Base-by-base conservation (phyloP, 2,888 invertebrate species). In the Pristionchus exspectatus region DNA sequence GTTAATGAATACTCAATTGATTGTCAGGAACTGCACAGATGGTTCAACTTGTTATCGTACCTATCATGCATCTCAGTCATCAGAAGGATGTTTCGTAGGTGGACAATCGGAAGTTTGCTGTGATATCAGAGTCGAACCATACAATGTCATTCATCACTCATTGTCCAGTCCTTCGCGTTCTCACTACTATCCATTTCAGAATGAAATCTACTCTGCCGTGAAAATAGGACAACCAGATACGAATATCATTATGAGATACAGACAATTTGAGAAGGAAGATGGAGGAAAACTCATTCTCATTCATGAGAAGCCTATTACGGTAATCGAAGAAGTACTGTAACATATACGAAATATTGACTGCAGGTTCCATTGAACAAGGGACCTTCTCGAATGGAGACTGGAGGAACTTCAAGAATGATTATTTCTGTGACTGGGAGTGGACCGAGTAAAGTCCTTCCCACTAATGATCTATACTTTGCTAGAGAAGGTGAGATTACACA, bases 211-310 rank as follows among this genome's bases (percentile, higher is more conserved):
- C 81, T 56, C 88, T 12, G 88, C 88, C 9, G 56, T 88, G 21
- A 77, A 88, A 54, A 63, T 88, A 9, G 81, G 88, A 4, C 88
- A 77, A n/a, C 77, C 88, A 30, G 88, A 88, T 27, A 88, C 88
- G n/a, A 56, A 44, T 18, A 66, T 81, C 38, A n/a, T 88, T 21
- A 30, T 88, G 66, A 56, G n/a, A 33, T 81, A 88, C 56, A n/a
- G 30, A 27, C 56, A 56, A 21, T 74, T 30, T 81, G 77, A 77
- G 30, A 88, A 33, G 33, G n/a, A 69, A 7, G 72, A 72, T 18
- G 38, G 56, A 21, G 87, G 72, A 33, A 59, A 50, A 63, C 33
- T n/a, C 38, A 50, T 54, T 72, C 33, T 72, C 21, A 72, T 21
- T 72, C 50, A 87, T 50, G 87, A 87, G 33, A 87, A 72, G 72